Conservation (phyloP, 2,888 invertebrate species). For the Nomada fucata region DNA sequence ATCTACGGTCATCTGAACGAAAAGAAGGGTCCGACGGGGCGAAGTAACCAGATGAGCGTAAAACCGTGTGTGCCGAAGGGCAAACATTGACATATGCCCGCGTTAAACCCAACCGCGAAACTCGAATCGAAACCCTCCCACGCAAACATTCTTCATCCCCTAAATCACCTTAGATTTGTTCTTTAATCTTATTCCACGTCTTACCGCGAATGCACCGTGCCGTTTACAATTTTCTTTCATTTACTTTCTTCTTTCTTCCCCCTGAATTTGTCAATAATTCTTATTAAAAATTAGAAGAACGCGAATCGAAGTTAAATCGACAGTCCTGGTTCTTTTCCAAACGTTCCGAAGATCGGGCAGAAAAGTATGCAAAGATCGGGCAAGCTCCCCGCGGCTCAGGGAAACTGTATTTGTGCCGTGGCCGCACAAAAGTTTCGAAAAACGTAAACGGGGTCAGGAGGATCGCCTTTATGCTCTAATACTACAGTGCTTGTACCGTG, state of each 20-base stretch:
- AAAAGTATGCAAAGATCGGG: neutral
- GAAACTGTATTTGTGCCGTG: slow-evolving; percentile 31
- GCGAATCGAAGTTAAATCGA: neutral
- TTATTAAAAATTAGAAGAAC: neutral
- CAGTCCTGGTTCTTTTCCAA: neutral
- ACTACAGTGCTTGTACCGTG: slow-evolving; percentile 39
- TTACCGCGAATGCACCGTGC: neutral
- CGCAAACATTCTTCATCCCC: slow-evolving; percentile 43
- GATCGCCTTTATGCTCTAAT: slow-evolving; percentile 62
- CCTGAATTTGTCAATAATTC: neutral
- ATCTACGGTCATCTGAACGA: slow-evolving; percentile 72
- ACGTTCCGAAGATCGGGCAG: neutral
- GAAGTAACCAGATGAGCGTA: slow-evolving; percentile 78
- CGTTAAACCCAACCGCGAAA: slow-evolving; percentile 75
- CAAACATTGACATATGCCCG: slow-evolving; percentile 83
- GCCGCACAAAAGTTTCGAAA: slow-evolving; percentile 52
- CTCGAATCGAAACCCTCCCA: slow-evolving; percentile 59
- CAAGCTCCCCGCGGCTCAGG: slow-evolving; percentile 4
- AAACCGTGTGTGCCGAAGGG: slow-evolving; percentile 79
- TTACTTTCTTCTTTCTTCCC: neutral
- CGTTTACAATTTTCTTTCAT: no score
- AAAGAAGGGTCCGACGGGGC: slow-evolving; percentile 64
- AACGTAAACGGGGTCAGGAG: slow-evolving; percentile 74
- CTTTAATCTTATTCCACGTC: neutral
- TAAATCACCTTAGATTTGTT: slow-evolving; percentile 29